A percentile compares a stretch with the other conserved stretches of the same genome.
phyloP scores from a whole-genome alignment of 1,140 invertebrate genomes.

The Meteorus sp. region DNA sequence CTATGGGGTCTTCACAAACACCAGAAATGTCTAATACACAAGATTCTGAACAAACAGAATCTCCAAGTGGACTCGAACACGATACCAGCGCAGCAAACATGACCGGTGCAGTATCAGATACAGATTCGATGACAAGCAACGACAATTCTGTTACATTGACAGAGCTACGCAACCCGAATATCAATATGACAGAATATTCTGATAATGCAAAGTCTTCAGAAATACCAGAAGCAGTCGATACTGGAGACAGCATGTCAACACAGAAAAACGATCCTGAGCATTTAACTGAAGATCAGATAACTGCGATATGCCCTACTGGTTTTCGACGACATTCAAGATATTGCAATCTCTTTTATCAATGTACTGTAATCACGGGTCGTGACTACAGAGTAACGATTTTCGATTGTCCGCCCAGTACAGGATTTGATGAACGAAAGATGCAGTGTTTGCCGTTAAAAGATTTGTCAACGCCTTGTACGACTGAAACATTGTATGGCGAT shows the following conservation, averaged over 20 bases:
- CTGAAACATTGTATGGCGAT: constrained; percentile 53
- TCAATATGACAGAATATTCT: no score
- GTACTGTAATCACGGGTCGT: constrained; percentile 56
- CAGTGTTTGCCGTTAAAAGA: constrained; percentile 65
- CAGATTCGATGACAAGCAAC: no score
- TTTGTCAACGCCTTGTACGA: constrained; percentile 58
- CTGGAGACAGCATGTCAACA: no score
- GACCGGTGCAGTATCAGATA: no score
- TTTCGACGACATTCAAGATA: constrained; percentile 76
- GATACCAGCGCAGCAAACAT: no score
- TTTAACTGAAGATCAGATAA: constrained; percentile 61
- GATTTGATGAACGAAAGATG: constrained; percentile 67
- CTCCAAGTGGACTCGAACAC: neutral
- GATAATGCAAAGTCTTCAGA: no score
- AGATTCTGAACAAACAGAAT: no score
- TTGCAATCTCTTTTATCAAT: constrained; percentile 79
- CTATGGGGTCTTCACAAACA: no score
- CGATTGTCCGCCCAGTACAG: constrained; percentile 69
- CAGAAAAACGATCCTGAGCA: constrained; percentile 9
- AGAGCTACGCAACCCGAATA: no score
- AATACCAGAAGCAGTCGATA: no score
- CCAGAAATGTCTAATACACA: no score
- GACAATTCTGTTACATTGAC: no score
- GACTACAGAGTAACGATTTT: constrained; percentile 67
- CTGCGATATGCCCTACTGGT: constrained; percentile 72